Base-by-base conservation (phyloP, 2,797 vertebrate genomes). In the Aselliscus stoliczkanus region DNA sequence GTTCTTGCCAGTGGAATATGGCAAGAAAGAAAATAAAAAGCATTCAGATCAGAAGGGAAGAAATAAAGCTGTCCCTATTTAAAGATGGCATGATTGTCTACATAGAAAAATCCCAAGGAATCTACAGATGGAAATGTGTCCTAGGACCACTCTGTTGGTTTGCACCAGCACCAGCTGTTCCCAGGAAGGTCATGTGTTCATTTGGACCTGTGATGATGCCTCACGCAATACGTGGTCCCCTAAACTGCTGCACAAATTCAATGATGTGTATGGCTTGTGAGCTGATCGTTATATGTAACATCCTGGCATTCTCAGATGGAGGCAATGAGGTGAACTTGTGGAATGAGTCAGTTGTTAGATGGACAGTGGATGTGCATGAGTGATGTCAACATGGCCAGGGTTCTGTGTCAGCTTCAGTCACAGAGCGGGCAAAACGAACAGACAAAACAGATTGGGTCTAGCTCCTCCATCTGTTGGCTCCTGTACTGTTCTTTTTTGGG, bases 251-350 rank as follows among this genome's bases (percentile, higher is more conserved):
- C 99, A 99, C 97, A 99, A 99, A 97, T 99, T 99, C 98, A 99
- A 98, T 2, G 99, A 99, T 0, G 99, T 99, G 47, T 99, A 99
- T 99, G 99, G 99, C 99, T 99, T 0, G 99, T 99, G 95, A 99
- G 99, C 98, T 99, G 99, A 99, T 99, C 92, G 99, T 99, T 97
- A 99, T 99, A 0, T 99, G 99, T 10, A 99, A 50, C 47, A 50
- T 99, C 92, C 98, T 99, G 50, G 99, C 99, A n/a, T n/a, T n/a
- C 0, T 99, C 99, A 0, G 99, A 99, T 77, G 99, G 99, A 54
- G 99, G 99, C 98, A 99, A 99, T 97, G 99, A 99, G 99, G 99
- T 99, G 97, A 99, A 99, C 0, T 98, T 99, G 37, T 99, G 99
- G 99, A 99, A 99, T 98, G 99, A 99, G 97, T 99, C 99, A 0